Base-by-base conservation (phyloP, 2,888 invertebrate species). In the Pristionchus japonicus region DNA sequence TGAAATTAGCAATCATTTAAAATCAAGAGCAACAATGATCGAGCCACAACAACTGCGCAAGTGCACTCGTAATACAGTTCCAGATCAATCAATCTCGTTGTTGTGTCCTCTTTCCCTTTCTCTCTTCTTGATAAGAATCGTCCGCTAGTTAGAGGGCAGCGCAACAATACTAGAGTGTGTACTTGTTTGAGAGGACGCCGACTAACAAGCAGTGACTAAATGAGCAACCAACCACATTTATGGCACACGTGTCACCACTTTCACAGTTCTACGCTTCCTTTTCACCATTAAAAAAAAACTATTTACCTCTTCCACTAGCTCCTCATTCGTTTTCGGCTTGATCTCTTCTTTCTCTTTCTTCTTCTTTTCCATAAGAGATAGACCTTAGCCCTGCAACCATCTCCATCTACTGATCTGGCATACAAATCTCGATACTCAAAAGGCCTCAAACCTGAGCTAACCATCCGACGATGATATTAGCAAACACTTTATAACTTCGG, bases 401-500 rank as follows among this genome's bases (percentile, higher is more conserved):
- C 70, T 70, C 37, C 37, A 31, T 27, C 3, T 9, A 23, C 40
- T 40, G 20, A 20, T 1, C 4, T 77, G 20, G n/a, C 11, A 27
- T 13, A 15, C 17, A 31, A 67, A 34, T 15, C 27, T 43, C 9
- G n/a, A 20, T 77, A 47, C 47, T 23, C 77, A 47, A 43, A 43
- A 43, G 77, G 77, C 17, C 43, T 77, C 43, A 27, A 77, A 77
- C 77, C 77, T 43, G 77, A 27, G 7, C 9, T 31, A 27, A 34
- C 11, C 4, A 2, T 2, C 31, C 34, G 15, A 83, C 9, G 27
- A 23, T 9, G 23, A 37, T 15, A n/a, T 34, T 83, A 34, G n/a
- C 52, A n/a, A 83, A 49, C 3, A 4, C 31, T 83, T 52, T 83
- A 83, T 83, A 83, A 34, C 49, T 52, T 34, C 82, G n/a, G 34